Base-by-base conservation (phyloP, 2,113 vertebrate genomes). In the Budorcas taxicolor region DNA sequence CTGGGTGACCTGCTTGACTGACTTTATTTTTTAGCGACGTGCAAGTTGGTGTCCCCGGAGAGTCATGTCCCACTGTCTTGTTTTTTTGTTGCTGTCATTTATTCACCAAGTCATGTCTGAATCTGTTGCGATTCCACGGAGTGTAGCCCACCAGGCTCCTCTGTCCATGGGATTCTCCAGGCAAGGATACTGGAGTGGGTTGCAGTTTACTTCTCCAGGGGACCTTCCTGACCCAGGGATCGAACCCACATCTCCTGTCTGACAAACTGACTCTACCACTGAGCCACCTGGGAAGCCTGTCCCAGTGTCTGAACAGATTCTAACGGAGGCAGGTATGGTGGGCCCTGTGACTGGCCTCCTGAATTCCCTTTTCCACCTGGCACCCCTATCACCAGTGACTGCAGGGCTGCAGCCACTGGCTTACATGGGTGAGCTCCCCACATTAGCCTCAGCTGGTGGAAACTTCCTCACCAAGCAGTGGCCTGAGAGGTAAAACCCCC, bases 171-270 rank as follows among this genome's bases (percentile, higher is more conserved):
- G 23, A 27, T 43, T 43, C 27, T 12, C 3, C 36, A 27, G 21
- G 71, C 36, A 76, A 43, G 71, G 43, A 43, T 76, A 76, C 12
- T 76, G 6, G 12, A 76, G 40, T 76, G 71, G 40, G 71, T 76
- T 76, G 23, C 71, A 12, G 27, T 43, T 14, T 76, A 23, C 40
- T 43, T 76, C 71, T 76, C 23, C 23, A 43, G 12, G 40, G 71
- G 12, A 76, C 15, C 12, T 76, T 76, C 23, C 23, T 43, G 40
- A 76, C 40, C 40, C 71, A 27, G 40, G 40, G 40, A 76, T 27
- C 2, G 0, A 76, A 25, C 71, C 23, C 1, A 0, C 0, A 1
- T 76, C 40, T 74, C 71, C 23, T 76, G 40, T 43, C 27, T 15
- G 40, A 76, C 21, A 76, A 27, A 27, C 40, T 76, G 71, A 43